Base-by-base conservation (phyloP, 2,113 vertebrate genomes). In the Pycnonotus jocosus region DNA sequence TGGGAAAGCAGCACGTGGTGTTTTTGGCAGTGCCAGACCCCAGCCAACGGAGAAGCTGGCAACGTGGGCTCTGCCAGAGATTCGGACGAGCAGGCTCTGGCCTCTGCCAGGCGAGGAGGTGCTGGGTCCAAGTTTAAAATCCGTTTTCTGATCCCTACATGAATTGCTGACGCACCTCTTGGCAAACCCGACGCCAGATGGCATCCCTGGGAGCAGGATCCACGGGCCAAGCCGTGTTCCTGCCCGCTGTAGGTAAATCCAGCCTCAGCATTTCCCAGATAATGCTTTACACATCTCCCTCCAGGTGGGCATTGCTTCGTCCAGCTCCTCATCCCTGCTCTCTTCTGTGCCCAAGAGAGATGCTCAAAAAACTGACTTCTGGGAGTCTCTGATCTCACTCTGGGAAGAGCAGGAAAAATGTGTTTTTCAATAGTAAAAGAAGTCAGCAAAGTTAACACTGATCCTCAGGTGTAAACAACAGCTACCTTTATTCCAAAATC, bases 261-360 rank as follows among this genome's bases (percentile, higher is more conserved):
- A 77, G 72, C 47, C 45, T 45, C 89, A 42, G 27, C 62, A 61
- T 8, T 53, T n/a, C 42, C 35, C 65, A 13, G 47, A 4, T 5
- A 7, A 23, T 1, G 13, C 40, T 15, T 3, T 0, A 5, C 1
- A 21, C 30, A 1, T 10, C 64, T 20, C 22, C 9, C 27, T 20
- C n/a, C 44, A 15, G 40, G 12, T 2, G 18, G 25, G 53, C 38
- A 4, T 6, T 7, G 16, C 37, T 38, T 27, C 6, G 10, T 20
- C 71, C 66, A 24, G 70, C 42, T 68, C 51, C 78, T 56, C 88
- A 12, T 2, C 69, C 48, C 54, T 9, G 76, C 66, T 54, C 5
- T 5, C n/a, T 0, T 56, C 83, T 4, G 20, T 1, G 28, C 10
- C 35, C 65, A 14, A 33, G n/a, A 2, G 2, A 38, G 37, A 37